Evolutionary conservation across 2,797 vertebrate genomes (phyloP).

Genomic region (Psittacula echo): DNA sequence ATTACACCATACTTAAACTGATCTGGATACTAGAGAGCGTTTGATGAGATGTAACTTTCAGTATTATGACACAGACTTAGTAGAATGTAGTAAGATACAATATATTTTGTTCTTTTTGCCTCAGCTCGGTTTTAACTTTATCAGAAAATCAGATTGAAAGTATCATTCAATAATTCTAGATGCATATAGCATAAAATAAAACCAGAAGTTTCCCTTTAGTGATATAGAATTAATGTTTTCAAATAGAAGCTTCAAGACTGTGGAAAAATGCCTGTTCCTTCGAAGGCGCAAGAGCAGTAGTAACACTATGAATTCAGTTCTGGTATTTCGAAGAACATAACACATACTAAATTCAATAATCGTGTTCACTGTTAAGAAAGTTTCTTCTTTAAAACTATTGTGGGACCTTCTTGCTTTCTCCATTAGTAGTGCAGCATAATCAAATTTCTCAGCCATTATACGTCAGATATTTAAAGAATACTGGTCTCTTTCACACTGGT

Average conservation of each 20-base stretch:
- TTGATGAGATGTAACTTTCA: background rate
- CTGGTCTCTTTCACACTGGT: background rate
- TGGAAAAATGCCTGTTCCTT: background rate
- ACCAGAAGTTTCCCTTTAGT: background rate
- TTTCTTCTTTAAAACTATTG: background rate
- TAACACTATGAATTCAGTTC: background rate
- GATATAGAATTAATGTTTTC: constrained; percentile 25
- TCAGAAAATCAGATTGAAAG: constrained; percentile 35
- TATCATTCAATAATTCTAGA: constrained; percentile 38
- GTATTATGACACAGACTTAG: background rate
- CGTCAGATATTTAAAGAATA: background rate
- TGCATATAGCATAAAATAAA: constrained; percentile 6
- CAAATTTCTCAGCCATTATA: background rate
- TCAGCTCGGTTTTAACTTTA: constrained; percentile 40
- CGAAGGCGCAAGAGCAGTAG: background rate
- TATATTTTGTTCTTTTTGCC: constrained; percentile 21
- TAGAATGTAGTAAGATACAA: background rate
- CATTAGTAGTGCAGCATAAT: background rate
- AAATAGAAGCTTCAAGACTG: background rate
- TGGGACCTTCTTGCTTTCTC: background rate
- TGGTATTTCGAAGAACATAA: background rate
- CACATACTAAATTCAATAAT: background rate
- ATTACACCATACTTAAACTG: background rate
- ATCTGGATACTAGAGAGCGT: background rate
- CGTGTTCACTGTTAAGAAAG: background rate